Base-by-base conservation (phyloP, 2,797 vertebrate genomes). In the Acrocephalus scirpaceus region DNA sequence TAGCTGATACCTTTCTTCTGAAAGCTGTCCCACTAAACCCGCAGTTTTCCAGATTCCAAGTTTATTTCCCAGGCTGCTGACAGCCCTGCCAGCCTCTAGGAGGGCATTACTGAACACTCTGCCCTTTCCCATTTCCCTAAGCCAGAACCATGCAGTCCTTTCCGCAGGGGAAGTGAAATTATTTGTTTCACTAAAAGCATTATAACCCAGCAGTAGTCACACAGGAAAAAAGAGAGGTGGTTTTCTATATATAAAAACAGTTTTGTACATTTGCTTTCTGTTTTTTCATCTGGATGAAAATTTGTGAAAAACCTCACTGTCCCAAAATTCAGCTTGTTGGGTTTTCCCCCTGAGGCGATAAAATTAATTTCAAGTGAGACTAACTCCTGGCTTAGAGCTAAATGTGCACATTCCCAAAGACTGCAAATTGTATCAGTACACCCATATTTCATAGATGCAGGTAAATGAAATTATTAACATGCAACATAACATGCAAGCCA, bases 1-100 rank as follows among this genome's bases (percentile, higher is more conserved):
- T 81, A 96, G 82, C 74, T 77, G 50, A 79, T 92, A 26, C 29
- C 29, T 83, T 90, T 92, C 88, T 96, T 93, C 96, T 94, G 91
- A 83, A 86, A 42, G 60, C 4, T n/a, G 56, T 67, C 64, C 91
- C 58, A 57, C 74, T 76, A 83, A 64, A 85, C 18, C 56, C 16
- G 25, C 54, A 27, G 58, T 51, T 57, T 58, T 25, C 65, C 45
- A 38, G 42, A 57, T 75, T 93, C 81, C 36, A 73, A 53, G 42
- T 85, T 74, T 85, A n/a, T 86, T 90, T 88, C 50, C 74, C 67
- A 7, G 12, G 38, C 36, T 78, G 30, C 40, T 69, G 77, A 14
- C 42, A 92, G 62, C 57, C 42, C 30, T 22, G 32, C n/a, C n/a
- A 53, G 16, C 16, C n/a, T 45, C 54, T 4, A 45, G 27, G 47